Evolutionary conservation across 2,113 vertebrate species (phyloP), one percentile per base, ranked within the genome.

Genomic region (Rhinopithecus roxellana): DNA sequence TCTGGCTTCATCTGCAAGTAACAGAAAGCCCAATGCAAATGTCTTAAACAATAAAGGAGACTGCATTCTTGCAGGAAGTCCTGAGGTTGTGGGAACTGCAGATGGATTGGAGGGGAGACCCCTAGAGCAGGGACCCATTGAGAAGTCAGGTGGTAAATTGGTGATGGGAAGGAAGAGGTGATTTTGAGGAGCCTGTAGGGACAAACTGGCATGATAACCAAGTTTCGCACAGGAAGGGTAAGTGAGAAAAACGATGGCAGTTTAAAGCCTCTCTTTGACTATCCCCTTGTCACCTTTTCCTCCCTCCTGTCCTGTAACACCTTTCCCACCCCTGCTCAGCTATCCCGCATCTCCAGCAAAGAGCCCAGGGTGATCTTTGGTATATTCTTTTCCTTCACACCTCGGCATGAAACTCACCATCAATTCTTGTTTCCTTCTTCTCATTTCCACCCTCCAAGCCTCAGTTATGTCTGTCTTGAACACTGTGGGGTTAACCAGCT

Each of bases 271-370:
- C 12, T 38, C 64, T n/a, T 38, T 23, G 61, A 1, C 12, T 20
- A 8, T 11, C 17, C 6, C 20, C 16, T 30, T 30, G 27, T 52
- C 27, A 8, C 20, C 80, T 30, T 64, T 43, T 30, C 69, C 3
- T 5, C 32, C 38, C 7, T 55, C 32, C 6, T 13, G 8, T 40
- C 50, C 14, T 11, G 7, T 80, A 23, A 13, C 48, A n/a, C 48
- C 78, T 80, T 80, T 3, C 17, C 18, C 35, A 8, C 23, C 30
- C 17, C 7, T 5, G 0, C 6, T 14, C 18, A 1, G 1, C 18
- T 30, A 30, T 52, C 32, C 43, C 12, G 14, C 14, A 5, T n/a
- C 16, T 61, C 23, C 25, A 1, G 0, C 11, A 59, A 35, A 0
- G 6, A 77, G 32, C 25, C 43, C 6, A 5, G 48, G 30, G 55